Evolutionary conservation across 2,113 vertebrate genomes (phyloP), one percentile per base, ranked within the genome.

Genomic region (Mungos mungo): DNA sequence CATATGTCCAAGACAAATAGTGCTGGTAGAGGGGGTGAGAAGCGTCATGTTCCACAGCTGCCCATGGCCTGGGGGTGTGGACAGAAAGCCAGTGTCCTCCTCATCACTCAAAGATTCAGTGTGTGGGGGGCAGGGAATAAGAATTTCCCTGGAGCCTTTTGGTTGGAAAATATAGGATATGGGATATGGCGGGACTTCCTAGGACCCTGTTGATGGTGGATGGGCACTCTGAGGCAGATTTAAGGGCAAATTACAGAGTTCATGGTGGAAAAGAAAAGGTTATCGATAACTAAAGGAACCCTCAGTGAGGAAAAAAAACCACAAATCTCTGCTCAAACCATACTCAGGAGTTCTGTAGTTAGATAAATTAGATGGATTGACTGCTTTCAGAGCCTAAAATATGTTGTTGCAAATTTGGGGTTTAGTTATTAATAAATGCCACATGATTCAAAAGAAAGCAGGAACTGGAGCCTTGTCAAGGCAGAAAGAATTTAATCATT

Each of bases 301-400:
- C 31, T 21, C 63, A 91, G 87, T 74, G 12, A 85, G 98, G 95
- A 98, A 79, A 96, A 41, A 91, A 94, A 97, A 14, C 92, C 95
- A 96, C 77, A 91, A 57, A 96, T 96, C 93, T 98, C 96, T 95
- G 89, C 96, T 98, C 96, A 97, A 96, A 93, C 88, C 60, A 92
- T 82, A 92, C 66, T 76, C 97, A 96, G 94, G 96, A 98, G 96
- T 98, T 98, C 89, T 98, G 92, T 93, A 98, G 97, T 97, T 98
- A 98, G 97, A 98, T 97, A 98, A 97, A 97, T 95, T 96, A 97
- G 96, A 98, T 92, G 91, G 97, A 98, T 97, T 97, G 97, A 97
- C 97, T 98, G 96, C 96, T 98, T 98, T 98, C 80, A 52, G 88
- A 97, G 79, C 76, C 85, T 96, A 85, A 97, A 96, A 87, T 50